Conservation (phyloP, 2,797 vertebrate genomes). For the Discoglossus pictus region DNA sequence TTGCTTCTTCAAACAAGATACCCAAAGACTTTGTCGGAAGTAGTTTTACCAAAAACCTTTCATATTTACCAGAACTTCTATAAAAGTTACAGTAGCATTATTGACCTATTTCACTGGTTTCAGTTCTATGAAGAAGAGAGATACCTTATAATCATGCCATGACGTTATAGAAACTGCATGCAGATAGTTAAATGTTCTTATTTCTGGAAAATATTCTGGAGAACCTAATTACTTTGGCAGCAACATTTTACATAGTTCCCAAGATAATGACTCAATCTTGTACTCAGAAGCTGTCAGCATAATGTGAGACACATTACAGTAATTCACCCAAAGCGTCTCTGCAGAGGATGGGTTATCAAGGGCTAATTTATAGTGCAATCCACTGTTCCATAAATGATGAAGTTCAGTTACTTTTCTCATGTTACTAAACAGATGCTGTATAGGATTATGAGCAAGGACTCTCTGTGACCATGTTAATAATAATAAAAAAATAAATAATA, state of each 20-base stretch:
- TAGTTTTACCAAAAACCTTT: too few species aligned
- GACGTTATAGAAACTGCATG: neutral
- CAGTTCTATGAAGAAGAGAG: too few species aligned
- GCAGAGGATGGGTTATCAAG: constrained; percentile 4
- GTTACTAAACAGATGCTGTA: neutral
- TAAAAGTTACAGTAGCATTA: too few species aligned
- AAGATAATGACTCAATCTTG: constrained; percentile 12
- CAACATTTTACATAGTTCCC: neutral
- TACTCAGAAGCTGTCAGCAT: constrained; percentile 7
- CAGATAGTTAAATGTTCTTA: neutral
- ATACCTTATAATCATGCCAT: too few species aligned
- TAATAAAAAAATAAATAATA: neutral
- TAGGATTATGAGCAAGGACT: neutral
- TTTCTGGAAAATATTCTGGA: neutral
- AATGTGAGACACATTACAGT: neutral
- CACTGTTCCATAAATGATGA: neutral
- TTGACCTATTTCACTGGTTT: too few species aligned
- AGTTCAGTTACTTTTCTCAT: neutral
- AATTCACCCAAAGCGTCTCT: neutral
- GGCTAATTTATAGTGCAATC: neutral
- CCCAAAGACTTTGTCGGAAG: too few species aligned
- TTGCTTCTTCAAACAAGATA: too few species aligned
- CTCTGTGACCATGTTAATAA: neutral
- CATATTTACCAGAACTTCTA: too few species aligned
- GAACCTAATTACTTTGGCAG: constrained; percentile 1